Evolutionary conservation across 2,113 vertebrate species (phyloP), one percentile per base, ranked within the genome.

Genomic region (Eira barbara): DNA sequence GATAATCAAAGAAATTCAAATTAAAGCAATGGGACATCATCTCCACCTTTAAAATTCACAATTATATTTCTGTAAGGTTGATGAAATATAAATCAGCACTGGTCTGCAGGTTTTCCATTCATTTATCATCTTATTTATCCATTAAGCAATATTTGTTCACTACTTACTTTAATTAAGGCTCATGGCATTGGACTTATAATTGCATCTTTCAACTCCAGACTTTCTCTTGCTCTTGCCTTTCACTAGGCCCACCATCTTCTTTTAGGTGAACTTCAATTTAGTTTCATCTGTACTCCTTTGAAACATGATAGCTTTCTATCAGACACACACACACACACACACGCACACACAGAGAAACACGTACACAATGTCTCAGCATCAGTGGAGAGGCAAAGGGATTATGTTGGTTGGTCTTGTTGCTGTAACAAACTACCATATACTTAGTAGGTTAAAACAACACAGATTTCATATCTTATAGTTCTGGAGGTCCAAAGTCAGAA

Each of bases 91-190:
- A 96, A 92, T 85, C 14, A 1, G 57, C 59, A 61, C 27, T 74
- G 4, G 6, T 63, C 42, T 90, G 8, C 12, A 39, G 0, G 4
- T 42, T 85, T 93, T 82, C 71, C 14, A 52, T 39, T 71, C 47
- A 73, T 93, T 95, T 11, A 89, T 59, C 34, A 67, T 97, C 76
- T 89, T 95, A 96, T 95, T 63, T 94, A 57, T 86, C 63, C 17
- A 71, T 71, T 94, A 84, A 39, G 29, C 15, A 82, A 31, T 89
- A 82, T 82, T 86, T 95, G 14, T 65, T 85, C 21, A 78, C 65
- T 8, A 91, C 20, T 82, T 67, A 80, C 8, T 80, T 20, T 79
- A 52, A 93, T 93, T 91, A 94, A 74, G 20, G 73, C 7, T 79
- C 4, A 59, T 20, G 39, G 23, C n/a, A 42, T 94, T 92, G 6